These are phyloP conservation scores for Papilio polyxenes DNA, from an alignment of 1,140 invertebrate species.

Conservation along the genomic window DNA sequence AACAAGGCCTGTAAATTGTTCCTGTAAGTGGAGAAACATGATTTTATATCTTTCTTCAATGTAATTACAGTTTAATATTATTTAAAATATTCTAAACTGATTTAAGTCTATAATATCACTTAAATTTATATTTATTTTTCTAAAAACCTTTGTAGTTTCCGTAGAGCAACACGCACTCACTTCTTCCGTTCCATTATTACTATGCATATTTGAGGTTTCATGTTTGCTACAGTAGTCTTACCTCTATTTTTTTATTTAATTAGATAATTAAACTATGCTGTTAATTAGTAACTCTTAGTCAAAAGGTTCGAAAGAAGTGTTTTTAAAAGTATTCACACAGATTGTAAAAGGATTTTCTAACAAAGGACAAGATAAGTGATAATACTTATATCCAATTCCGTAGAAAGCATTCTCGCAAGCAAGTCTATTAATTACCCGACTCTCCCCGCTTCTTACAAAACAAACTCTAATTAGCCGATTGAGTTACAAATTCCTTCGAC, in stretches of 20 bases:
- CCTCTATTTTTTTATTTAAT: background rate
- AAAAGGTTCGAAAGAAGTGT: background rate
- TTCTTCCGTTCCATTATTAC: background rate
- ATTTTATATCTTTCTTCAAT: constrained; percentile 32
- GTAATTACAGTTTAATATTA: constrained; percentile 44
- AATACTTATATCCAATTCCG: constrained; percentile 41
- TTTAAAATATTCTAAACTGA: background rate
- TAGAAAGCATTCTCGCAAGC: constrained; percentile 37
- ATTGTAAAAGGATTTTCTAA: constrained; percentile 35
- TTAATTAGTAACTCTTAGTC: background rate
- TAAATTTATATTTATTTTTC: background rate
- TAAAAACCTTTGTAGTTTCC: no score
- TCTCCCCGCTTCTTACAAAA: constrained; percentile 50
- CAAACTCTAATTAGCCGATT: constrained; percentile 59
- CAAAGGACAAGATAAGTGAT: constrained; percentile 29
- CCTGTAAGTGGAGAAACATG: constrained; percentile 42
- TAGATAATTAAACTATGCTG: background rate
- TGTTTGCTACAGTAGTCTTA: background rate
- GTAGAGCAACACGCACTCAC: background rate
- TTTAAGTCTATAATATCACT: background rate
- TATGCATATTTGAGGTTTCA: background rate
- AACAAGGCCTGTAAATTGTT: constrained; percentile 52
- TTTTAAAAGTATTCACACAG: constrained; percentile 18
- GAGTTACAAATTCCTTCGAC: constrained; percentile 60
- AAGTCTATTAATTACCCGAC: constrained; percentile 52